These are phyloP conservation scores for Mesembrinibis cayennensis DNA, from an alignment of 2,113 vertebrate species.

Conservation along the genomic window DNA sequence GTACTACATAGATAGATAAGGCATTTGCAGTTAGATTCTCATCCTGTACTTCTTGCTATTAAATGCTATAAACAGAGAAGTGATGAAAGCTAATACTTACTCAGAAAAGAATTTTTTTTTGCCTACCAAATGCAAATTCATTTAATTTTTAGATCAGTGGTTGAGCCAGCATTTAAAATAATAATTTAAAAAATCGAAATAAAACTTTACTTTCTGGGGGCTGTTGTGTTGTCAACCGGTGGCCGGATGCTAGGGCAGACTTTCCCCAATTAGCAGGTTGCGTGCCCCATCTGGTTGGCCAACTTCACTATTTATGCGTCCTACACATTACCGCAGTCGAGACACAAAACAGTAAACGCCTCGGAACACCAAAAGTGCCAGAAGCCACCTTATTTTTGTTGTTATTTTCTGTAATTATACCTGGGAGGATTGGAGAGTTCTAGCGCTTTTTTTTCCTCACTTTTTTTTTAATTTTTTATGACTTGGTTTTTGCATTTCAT, in stretches of 20 bases:
- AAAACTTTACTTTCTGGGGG: neutral
- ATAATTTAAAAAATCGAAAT: neutral
- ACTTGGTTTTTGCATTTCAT: neutral
- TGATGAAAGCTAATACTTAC: neutral
- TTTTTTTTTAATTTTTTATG: neutral
- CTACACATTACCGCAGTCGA: neutral
- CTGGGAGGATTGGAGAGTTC: conserved; percentile 3
- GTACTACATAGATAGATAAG: neutral
- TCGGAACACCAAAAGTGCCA: conserved; percentile 5
- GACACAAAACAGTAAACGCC: conserved; percentile 21
- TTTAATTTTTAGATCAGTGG: neutral
- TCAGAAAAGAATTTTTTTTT: neutral
- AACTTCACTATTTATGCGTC: neutral
- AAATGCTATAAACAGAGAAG: neutral
- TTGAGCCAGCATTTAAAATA: neutral
- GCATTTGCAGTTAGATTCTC: neutral
- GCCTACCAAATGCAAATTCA: fast-evolving
- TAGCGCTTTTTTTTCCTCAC: neutral
- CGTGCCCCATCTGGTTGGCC: neutral
- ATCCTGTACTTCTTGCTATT: neutral
- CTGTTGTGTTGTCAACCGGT: neutral
- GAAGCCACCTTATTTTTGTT: conserved; percentile 38
- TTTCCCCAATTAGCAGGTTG: conserved; percentile 17
- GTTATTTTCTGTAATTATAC: conserved; percentile 53
- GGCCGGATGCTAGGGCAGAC: neutral